A percentile compares a stretch with the other conserved stretches of the same genome.
Evolutionary conservation across 2,797 vertebrate genomes (phyloP).

Genomic region (Hafferia zeledoni): DNA sequence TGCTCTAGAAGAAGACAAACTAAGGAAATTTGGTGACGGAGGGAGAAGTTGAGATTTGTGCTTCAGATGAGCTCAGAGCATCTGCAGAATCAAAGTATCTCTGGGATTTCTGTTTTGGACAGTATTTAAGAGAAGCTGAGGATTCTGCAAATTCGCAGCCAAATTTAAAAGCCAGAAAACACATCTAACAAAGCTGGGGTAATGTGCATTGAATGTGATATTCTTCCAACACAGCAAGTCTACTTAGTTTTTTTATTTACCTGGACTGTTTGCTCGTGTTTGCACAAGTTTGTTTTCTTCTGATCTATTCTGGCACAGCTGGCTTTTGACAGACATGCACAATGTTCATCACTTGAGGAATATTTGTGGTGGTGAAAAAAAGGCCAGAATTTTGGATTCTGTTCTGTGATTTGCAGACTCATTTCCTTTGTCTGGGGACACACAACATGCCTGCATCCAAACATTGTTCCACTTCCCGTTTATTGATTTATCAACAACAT

Average conservation of each 20-base stretch:
- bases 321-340: neutral
- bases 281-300: neutral
- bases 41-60: neutral
- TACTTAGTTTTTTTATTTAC: neutral
- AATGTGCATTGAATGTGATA: neutral
- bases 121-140: neutral
- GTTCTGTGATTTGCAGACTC: neutral
- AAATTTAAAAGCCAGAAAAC: neutral
- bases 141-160: neutral
- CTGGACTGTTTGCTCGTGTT: neutral
- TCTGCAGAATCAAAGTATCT: neutral
- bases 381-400: neutral
- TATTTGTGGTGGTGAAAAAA: neutral
- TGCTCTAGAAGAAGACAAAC: neutral
- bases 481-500: neutral
- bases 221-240: neutral
- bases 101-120: neutral
- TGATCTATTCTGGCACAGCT: neutral
- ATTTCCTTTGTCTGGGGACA: neutral
- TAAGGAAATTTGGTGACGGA: neutral
- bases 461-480: rapidly evolving
- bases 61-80: neutral
- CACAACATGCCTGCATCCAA: neutral
- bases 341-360: neutral
- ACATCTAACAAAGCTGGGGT: neutral